These are phyloP conservation scores for Volucella inanis DNA, from an alignment of 2,888 invertebrate genomes.

Conservation along the genomic window DNA sequence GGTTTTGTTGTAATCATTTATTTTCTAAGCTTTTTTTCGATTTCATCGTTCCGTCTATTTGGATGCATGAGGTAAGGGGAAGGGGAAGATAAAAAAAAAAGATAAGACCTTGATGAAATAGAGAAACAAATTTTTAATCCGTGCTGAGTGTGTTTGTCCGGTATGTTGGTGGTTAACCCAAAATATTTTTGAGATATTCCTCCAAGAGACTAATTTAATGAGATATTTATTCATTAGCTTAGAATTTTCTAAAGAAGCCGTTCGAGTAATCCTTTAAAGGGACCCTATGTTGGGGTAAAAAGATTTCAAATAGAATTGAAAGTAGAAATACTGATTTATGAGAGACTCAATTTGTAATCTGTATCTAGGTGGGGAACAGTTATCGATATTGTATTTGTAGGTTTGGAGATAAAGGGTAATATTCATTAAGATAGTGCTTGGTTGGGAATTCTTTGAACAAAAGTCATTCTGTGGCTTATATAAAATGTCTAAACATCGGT, in stretches of 20 bases:
- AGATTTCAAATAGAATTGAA: constrained; percentile 5
- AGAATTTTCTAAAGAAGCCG: constrained; percentile 46
- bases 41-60: background rate
- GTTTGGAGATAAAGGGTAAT: background rate
- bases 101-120: constrained; percentile 39
- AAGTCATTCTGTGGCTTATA: background rate
- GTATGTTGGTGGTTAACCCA: constrained; percentile 29
- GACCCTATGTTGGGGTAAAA: constrained; percentile 41
- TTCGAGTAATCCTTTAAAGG: constrained; percentile 62
- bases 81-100: constrained; percentile 17
- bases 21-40: constrained; percentile 58
- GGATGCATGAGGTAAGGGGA: constrained; percentile 16
- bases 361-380: background rate
- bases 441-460: background rate
- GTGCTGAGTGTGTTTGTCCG: constrained; percentile 46
- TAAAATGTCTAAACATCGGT: too few relatives aligned
- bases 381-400: constrained; percentile 1
- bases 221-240: constrained; percentile 71
- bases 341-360: constrained; percentile 16
- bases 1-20: constrained; percentile 65
- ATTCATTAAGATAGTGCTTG: background rate
- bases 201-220: constrained; percentile 66
- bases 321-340: constrained; percentile 59
- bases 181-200: constrained; percentile 69
- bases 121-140: constrained; percentile 63